These are phyloP conservation scores for Trichonephila inaurata DNA, from an alignment of 1,140 invertebrate species.

Conservation along the genomic window DNA sequence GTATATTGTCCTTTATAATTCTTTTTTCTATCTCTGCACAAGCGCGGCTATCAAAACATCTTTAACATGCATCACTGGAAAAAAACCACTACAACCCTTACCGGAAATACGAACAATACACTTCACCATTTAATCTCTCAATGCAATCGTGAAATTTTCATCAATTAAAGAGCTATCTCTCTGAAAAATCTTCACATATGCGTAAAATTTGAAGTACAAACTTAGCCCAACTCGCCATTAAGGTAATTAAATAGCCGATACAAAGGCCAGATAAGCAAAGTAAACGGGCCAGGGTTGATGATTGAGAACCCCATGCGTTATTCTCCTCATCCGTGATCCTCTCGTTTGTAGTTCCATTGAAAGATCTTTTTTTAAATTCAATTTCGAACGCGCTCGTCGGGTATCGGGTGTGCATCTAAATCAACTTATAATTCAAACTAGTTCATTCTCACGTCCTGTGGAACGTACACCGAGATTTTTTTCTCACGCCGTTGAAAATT, in stretches of 20 bases:
- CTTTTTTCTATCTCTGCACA: too few relatives aligned
- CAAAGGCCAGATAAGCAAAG: background rate
- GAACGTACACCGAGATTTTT: background rate
- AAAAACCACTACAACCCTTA: background rate
- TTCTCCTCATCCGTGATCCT: conserved; percentile 28
- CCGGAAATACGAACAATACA: background rate
- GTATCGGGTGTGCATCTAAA: conserved; percentile 71
- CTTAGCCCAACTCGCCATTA: background rate
- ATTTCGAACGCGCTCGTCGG: background rate
- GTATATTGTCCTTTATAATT: too few relatives aligned
- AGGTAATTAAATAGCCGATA: conserved; percentile 16
- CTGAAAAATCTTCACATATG: background rate
- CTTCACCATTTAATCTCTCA: background rate
- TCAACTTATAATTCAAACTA: conserved; percentile 66
- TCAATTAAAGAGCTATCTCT: background rate
- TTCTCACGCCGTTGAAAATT: conserved; percentile 71
- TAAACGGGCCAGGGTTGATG: background rate
- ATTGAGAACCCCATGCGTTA: background rate
- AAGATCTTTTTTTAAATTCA: conserved; percentile 21
- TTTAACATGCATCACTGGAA: background rate
- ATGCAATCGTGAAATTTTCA: background rate
- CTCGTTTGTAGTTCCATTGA: conserved; percentile 5
- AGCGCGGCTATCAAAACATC: background rate
- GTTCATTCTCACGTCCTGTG: conserved; percentile 59
- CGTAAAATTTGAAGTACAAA: background rate